These are phyloP conservation scores for Drosophila mayri DNA, from an alignment of 1,140 invertebrate species.

Conservation along the genomic window DNA sequence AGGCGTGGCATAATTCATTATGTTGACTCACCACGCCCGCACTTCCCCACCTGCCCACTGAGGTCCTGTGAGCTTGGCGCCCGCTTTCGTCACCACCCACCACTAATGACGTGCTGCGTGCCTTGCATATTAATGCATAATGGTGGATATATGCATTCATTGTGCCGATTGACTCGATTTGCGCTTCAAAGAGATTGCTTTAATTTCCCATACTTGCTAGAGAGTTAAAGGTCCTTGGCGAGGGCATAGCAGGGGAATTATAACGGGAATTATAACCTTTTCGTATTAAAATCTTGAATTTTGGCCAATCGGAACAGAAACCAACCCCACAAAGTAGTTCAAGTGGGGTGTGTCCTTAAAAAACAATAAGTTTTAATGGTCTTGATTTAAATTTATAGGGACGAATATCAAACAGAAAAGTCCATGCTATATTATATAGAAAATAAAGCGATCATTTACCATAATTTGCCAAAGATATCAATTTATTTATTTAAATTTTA, in stretches of 20 bases:
- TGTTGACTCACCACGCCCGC: constrained; percentile 58
- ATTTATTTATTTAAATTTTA: not conserved
- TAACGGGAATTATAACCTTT: constrained; percentile 31
- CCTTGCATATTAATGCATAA: constrained; percentile 76
- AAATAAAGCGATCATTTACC: no score
- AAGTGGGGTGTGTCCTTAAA: no score
- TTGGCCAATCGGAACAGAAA: no score
- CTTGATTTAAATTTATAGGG: not conserved
- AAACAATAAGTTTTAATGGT: no score
- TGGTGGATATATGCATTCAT: constrained; percentile 58
- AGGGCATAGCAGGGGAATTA: constrained; percentile 25
- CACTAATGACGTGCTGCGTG: constrained; percentile 58
- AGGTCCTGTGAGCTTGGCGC: constrained; percentile 14
- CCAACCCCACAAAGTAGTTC: no score
- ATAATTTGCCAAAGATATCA: no score
- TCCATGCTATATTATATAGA: no score
- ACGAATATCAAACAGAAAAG: no score
- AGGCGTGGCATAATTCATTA: constrained; percentile 83
- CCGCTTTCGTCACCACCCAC: constrained; percentile 6
- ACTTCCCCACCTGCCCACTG: not conserved
- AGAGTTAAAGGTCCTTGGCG: not conserved
- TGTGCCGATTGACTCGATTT: constrained; percentile 62
- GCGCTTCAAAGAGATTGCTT: constrained; percentile 64
- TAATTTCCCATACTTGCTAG: not conserved
- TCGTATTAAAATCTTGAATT: no score